These are phyloP conservation scores for Clitarchus hookeri DNA, from an alignment of 2,888 invertebrate species.

Conservation along the genomic window DNA sequence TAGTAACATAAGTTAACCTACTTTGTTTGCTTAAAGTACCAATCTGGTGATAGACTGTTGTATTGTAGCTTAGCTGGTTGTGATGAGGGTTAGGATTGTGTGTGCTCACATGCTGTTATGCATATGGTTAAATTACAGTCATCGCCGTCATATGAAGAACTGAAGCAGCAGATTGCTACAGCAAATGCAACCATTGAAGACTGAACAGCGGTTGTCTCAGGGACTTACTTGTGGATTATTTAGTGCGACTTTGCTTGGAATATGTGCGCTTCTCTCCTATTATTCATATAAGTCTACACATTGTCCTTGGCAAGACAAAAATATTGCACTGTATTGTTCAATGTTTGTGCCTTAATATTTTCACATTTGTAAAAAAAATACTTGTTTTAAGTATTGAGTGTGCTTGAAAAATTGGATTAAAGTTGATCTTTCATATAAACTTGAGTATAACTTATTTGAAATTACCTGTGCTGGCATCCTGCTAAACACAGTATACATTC, in stretches of 20 bases:
- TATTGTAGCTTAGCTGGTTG: too few species aligned
- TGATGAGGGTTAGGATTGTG: too few species aligned
- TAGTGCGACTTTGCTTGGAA: not conserved
- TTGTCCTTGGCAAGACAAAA: not conserved
- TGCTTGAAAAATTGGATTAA: not conserved
- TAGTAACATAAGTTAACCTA: too few species aligned
- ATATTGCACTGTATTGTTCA: not conserved
- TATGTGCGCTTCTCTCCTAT: not conserved
- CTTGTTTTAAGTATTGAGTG: not conserved
- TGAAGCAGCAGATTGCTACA: conserved; percentile 49
- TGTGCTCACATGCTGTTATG: not conserved
- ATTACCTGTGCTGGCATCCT: too few species aligned
- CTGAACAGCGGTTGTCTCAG: conserved; percentile 22
- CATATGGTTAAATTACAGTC: conserved; percentile 46
- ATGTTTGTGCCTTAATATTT: not conserved
- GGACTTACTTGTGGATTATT: not conserved
- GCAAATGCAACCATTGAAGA: conserved; percentile 33
- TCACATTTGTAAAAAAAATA: not conserved
- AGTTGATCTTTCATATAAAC: not conserved
- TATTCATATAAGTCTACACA: not conserved
- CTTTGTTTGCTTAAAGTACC: too few species aligned
- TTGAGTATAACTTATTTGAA: not conserved
- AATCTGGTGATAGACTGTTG: too few species aligned
- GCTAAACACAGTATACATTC: too few species aligned
- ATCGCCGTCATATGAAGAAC: conserved; percentile 53